Evolutionary conservation across 53 echinoderm and acorn worm species (phyloP).

Genomic region (Pentamera pediparva): DNA sequence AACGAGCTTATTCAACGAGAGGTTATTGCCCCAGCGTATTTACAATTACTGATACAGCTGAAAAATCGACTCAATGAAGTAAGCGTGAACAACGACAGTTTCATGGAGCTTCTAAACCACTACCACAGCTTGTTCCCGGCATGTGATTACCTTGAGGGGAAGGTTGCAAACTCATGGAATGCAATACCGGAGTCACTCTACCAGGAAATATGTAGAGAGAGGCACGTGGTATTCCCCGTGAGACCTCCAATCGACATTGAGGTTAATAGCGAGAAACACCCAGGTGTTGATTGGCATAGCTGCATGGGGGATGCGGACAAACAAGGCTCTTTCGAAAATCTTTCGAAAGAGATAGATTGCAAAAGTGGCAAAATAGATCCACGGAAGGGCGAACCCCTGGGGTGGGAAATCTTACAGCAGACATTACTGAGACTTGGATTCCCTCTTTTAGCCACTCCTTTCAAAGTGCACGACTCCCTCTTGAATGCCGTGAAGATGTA

Average conservation of each 20-base stretch:
- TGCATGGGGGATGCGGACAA: neutral
- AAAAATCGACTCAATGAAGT: neutral
- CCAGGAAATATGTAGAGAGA: neutral
- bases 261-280: too few relatives aligned
- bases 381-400: too few relatives aligned
- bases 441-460: constrained; percentile 1
- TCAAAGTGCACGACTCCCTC: neutral
- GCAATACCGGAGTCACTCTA: neutral
- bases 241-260: too few relatives aligned
- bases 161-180: neutral
- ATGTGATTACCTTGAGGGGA: neutral
- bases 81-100: neutral
- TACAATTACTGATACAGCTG: constrained; percentile 25
- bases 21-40: constrained; percentile 62
- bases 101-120: neutral
- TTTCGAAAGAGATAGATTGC: neutral
- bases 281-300: constrained; percentile 5
- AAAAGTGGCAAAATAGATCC: neutral
- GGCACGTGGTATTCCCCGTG: neutral
- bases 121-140: neutral
- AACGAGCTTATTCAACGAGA: constrained; percentile 34
- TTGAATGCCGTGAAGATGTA: neutral
- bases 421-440: neutral
- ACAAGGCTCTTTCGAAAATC: constrained; percentile 8
- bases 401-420: neutral